phyloP scores from a whole-genome alignment of 2,888 invertebrate genomes.

The Drosophila nr. fundita region DNA sequence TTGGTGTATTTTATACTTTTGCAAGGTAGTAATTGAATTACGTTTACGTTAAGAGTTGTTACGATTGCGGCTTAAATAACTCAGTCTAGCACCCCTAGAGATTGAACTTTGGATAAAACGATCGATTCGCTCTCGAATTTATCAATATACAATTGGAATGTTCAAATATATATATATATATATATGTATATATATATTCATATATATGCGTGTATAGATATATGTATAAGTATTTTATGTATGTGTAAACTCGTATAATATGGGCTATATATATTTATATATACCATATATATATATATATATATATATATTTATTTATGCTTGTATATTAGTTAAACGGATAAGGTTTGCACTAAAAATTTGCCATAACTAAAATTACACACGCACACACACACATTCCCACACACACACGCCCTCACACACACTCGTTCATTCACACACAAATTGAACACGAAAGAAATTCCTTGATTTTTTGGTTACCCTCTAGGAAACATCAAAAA shows the following conservation, averaged over 20 bases:
- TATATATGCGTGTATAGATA: constrained; percentile 13
- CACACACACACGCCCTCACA: not conserved
- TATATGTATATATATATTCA: constrained; percentile 21
- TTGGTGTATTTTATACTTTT: constrained; percentile 71
- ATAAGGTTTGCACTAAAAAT: constrained; percentile 50
- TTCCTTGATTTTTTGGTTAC: constrained; percentile 21
- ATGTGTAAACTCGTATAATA: constrained; percentile 50
- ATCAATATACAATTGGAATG: constrained; percentile 68
- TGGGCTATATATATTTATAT: constrained; percentile 41
- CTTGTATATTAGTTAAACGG: constrained; percentile 19
- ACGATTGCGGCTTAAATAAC: constrained; percentile 62
- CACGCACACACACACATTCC: not conserved
- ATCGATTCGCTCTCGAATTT: constrained; percentile 62
- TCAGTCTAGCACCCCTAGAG: constrained; percentile 82
- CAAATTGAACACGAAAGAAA: constrained; percentile 48
- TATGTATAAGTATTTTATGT: constrained; percentile 26
- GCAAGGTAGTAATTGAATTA: constrained; percentile 75
- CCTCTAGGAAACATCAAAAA: not conserved
- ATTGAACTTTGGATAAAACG: constrained; percentile 75
- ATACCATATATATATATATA: constrained; percentile 21
- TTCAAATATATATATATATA: constrained; percentile 32
- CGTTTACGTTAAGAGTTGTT: constrained; percentile 58
- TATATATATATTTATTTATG: constrained; percentile 22
- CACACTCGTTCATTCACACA: not conserved
- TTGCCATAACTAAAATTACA: constrained; percentile 42